Percentiles rank a stretch among this genome's conserved stretches.
These are phyloP conservation scores for Dreissena polymorpha DNA, from an alignment of 1,140 invertebrate species.

Conservation along the genomic window DNA sequence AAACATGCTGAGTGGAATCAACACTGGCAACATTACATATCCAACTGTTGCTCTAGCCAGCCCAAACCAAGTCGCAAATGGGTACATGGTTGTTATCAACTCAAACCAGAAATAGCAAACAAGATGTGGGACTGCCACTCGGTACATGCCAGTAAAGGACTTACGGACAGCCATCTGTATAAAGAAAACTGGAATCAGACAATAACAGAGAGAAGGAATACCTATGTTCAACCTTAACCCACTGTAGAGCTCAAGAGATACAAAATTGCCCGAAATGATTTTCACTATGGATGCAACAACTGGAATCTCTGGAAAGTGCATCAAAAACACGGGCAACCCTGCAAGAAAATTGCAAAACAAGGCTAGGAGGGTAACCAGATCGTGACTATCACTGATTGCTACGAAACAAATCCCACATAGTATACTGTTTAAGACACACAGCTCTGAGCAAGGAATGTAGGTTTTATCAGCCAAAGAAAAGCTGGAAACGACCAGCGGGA, in stretches of 20 bases:
- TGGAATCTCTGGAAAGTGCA: conserved; percentile 79
- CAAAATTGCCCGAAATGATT: conserved; percentile 64
- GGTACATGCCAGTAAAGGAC: conserved; percentile 89
- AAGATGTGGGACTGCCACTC: conserved; percentile 89
- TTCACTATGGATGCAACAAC: conserved; percentile 60
- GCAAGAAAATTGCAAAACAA: conserved; percentile 88
- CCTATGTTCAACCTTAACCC: conserved; percentile 71
- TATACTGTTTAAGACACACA: conserved; percentile 87
- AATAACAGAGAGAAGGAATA: conserved; percentile 87
- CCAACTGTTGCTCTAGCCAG: conserved; percentile 87
- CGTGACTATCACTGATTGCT: conserved; percentile 86
- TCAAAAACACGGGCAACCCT: conserved; percentile 91
- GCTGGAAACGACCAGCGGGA: conserved; percentile 87
- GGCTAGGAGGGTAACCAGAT: conserved; percentile 87
- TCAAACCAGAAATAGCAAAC: conserved; percentile 93
- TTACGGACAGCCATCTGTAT: conserved; percentile 86
- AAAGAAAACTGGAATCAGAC: conserved; percentile 88
- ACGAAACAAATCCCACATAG: conserved; percentile 88
- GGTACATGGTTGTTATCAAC: conserved; percentile 79
- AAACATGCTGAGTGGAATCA: conserved; percentile 68
- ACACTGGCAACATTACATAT: conserved; percentile 70
- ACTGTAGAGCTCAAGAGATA: conserved; percentile 63
- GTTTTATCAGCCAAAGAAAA: conserved; percentile 88
- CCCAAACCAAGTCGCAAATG: conserved; percentile 87
- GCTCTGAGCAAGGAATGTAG: conserved; percentile 90